A percentile compares a stretch with the other conserved stretches of the same genome.
phyloP scores from a whole-genome alignment of 2,113 vertebrate species.

The Amphiprion ocellaris region DNA sequence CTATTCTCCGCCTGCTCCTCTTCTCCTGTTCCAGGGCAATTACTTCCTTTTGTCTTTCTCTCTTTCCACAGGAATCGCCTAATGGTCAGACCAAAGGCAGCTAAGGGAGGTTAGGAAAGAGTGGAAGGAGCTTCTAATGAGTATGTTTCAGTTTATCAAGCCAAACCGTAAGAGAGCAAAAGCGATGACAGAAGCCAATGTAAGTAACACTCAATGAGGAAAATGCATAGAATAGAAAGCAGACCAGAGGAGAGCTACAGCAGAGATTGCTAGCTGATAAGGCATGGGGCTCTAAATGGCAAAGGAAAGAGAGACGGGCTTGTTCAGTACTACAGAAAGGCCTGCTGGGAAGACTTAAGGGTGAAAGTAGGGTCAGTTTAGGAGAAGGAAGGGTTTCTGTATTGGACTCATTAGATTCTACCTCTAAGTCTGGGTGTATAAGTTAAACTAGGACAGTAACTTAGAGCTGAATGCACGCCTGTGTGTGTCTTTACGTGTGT shows the following conservation, averaged over 20 bases:
- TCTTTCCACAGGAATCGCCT: slow-evolving; percentile 34
- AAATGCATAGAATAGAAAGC: not conserved
- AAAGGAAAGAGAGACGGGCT: not conserved
- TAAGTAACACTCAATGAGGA: slow-evolving; percentile 15
- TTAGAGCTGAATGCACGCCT: not conserved
- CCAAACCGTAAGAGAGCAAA: slow-evolving; percentile 8
- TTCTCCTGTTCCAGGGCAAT: slow-evolving; percentile 48
- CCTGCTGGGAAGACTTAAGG: slow-evolving; percentile 26
- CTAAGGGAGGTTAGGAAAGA: slow-evolving; percentile 47
- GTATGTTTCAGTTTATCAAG: slow-evolving; percentile 8
- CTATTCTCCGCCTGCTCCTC: slow-evolving; percentile 25
- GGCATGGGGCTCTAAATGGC: not conserved
- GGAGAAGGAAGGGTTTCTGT: slow-evolving; percentile 7
- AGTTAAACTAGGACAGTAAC: slow-evolving; percentile 16
- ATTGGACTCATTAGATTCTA: slow-evolving; percentile 20
- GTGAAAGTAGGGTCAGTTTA: not conserved
- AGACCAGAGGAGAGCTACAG: slow-evolving; percentile 11
- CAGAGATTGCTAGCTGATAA: not conserved
- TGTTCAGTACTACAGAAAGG: slow-evolving; percentile 26
- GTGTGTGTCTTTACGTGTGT: slow-evolving; percentile 28
- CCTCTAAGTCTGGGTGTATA: slow-evolving; percentile 11
- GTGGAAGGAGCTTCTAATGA: slow-evolving; percentile 20
- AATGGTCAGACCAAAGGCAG: slow-evolving; percentile 45
- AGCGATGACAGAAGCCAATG: slow-evolving; percentile 6
- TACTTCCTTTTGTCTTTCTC: slow-evolving; percentile 53